A percentile compares a stretch with the other conserved stretches of the same genome.
Evolutionary conservation across 2,113 vertebrate species (phyloP).

Genomic region (Campylomormyrus tamandua): DNA sequence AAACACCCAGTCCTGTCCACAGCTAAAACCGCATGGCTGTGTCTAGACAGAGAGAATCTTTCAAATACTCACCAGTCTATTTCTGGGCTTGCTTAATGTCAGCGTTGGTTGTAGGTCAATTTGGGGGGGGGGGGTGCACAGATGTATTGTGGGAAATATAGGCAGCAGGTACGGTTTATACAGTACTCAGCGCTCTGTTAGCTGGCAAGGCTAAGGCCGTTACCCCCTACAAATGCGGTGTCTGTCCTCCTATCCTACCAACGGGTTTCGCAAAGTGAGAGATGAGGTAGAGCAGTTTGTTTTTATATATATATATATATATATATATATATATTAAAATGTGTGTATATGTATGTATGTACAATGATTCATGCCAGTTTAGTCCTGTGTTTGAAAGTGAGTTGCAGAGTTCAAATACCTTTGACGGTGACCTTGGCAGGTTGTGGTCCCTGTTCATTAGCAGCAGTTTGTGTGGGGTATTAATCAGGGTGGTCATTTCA

Average conservation of each 20-base stretch:
- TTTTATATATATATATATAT: too few species aligned
- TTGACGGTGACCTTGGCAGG: slow-evolving; percentile 48
- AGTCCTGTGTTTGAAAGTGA: slow-evolving; percentile 50
- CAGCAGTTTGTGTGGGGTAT: slow-evolving; percentile 44
- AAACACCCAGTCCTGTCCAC: background rate
- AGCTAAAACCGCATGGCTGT: background rate
- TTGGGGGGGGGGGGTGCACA: background rate
- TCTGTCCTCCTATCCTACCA: slow-evolving; percentile 37
- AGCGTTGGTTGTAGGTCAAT: background rate
- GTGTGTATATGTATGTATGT: slow-evolving; percentile 5
- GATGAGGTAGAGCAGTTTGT: slow-evolving; percentile 20
- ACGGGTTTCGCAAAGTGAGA: background rate
- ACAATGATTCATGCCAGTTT: slow-evolving; percentile 36
- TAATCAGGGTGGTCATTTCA: slow-evolving; percentile 45
- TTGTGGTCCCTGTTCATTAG: slow-evolving; percentile 46
- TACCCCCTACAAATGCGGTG: background rate
- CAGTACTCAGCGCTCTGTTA: background rate
- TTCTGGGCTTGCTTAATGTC: background rate
- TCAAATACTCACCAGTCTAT: background rate
- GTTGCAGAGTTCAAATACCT: slow-evolving; percentile 44
- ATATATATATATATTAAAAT: too few species aligned
- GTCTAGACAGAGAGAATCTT: background rate
- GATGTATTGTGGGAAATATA: background rate
- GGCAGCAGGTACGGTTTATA: background rate
- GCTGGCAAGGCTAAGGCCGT: background rate